Percentiles rank a stretch among this genome's conserved stretches.
phyloP scores from a whole-genome alignment of 2,113 vertebrate species.

The Callospermophilus lateralis region DNA sequence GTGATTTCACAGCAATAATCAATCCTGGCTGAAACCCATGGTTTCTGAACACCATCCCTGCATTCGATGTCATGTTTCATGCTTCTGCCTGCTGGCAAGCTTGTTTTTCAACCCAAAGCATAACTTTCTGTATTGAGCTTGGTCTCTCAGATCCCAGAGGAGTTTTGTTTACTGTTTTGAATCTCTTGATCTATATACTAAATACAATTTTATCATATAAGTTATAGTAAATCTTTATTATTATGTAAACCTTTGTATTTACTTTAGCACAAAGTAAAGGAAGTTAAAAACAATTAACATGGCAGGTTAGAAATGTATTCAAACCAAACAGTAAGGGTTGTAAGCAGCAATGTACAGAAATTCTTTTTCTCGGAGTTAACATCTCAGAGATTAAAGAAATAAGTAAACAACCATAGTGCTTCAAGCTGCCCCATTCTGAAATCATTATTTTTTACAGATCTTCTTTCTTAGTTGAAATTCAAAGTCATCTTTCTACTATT shows the following conservation, averaged over 20 bases:
- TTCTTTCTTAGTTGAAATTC: conserved; percentile 14
- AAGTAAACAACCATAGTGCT: neutral
- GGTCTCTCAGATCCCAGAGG: neutral
- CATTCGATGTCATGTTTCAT: neutral
- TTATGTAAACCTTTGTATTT: neutral
- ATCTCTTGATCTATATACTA: neutral
- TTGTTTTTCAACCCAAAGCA: neutral
- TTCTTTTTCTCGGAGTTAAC: neutral
- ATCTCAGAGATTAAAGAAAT: neutral
- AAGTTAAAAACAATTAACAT: neutral
- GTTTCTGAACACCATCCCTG: neutral
- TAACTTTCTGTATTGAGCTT: neutral
- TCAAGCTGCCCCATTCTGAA: neutral
- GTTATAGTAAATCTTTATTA: neutral
- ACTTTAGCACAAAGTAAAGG: conserved; percentile 9
- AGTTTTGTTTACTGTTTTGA: neutral
- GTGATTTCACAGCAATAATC: neutral
- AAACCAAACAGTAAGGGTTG: neutral
- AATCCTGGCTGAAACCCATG: neutral
- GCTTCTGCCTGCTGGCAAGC: neutral
- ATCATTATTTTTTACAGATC: neutral
- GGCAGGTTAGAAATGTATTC: neutral
- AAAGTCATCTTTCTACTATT: conserved; percentile 20
- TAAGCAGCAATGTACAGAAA: neutral
- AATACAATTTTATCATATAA: neutral